Evolutionary conservation across 2,888 invertebrate genomes (phyloP).

Genomic region (Rhingia rostrata): DNA sequence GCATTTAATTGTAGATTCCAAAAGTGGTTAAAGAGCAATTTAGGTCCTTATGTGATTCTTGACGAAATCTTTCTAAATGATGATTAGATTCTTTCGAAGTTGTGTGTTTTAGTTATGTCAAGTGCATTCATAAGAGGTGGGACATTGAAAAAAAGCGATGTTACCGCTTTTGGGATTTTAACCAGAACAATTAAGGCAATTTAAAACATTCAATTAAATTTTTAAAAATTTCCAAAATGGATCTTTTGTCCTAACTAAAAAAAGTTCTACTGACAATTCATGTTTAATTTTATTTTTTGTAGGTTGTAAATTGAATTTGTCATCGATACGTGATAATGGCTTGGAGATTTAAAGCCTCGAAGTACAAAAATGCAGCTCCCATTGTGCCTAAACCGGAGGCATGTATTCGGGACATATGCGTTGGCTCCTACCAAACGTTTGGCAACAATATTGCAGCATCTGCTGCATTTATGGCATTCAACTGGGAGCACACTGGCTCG

Average conservation of each 20-base stretch:
- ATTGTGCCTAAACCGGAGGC: constrained; percentile 97
- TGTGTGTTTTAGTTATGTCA: too few species aligned
- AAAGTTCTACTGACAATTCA: background rate
- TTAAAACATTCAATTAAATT: too few species aligned
- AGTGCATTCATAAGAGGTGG: too few species aligned
- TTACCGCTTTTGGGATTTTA: too few species aligned
- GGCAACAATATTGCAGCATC: constrained; percentile 98
- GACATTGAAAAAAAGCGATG: too few species aligned
- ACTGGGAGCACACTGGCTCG: constrained; percentile 95
- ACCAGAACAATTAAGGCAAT: too few species aligned
- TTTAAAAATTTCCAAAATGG: background rate
- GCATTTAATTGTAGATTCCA: too few species aligned
- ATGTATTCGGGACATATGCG: constrained; percentile 92
- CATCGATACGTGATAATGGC: constrained; percentile 85
- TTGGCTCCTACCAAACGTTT: constrained; percentile 96
- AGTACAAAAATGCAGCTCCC: constrained; percentile 98
- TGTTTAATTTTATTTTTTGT: background rate
- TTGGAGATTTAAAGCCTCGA: constrained; percentile 98
- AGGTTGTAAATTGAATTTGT: constrained; percentile 39
- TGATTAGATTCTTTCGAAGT: too few species aligned
- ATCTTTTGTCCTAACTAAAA: background rate
- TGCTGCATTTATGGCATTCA: constrained; percentile 96
- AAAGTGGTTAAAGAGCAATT: too few species aligned
- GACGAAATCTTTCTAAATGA: too few species aligned
- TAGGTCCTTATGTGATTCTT: too few species aligned